Conservation (phyloP, 92 coral and sea anemone species). For the Zoanthus sociatus region DNA sequence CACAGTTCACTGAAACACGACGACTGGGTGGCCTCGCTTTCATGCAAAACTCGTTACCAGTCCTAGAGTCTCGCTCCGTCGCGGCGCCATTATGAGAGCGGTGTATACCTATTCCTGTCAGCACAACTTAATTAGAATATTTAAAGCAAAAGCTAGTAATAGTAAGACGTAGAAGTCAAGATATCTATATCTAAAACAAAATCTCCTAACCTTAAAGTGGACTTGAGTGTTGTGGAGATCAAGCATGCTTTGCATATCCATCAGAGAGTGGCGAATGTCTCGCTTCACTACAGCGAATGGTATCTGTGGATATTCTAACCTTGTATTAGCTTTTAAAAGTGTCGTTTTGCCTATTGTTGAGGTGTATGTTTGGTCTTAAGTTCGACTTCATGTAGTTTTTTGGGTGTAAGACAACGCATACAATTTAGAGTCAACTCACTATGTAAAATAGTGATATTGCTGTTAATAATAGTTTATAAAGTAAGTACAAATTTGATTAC, state of each 20-base stretch:
- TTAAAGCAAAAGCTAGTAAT: slow-evolving; percentile 8
- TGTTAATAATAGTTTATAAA: background rate
- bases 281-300: background rate
- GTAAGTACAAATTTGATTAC: slow-evolving; percentile 3
- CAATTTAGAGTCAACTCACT: background rate
- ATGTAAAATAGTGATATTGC: background rate
- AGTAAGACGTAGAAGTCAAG: background rate
- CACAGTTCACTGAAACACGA: slow-evolving; percentile 15
- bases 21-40: slow-evolving; percentile 27
- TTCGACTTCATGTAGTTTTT: slow-evolving; percentile 12
- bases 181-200: background rate
- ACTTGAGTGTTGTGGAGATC: slow-evolving; percentile 3
- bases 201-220: background rate
- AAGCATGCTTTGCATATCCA: slow-evolving; percentile 3
- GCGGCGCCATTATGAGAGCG: slow-evolving; percentile 27
- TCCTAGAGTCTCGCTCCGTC: slow-evolving; percentile 30
- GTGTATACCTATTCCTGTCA: no score
- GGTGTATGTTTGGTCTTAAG: slow-evolving; percentile 6
- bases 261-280: slow-evolving; percentile 9
- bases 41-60: slow-evolving; percentile 24
- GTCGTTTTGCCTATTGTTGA: slow-evolving; percentile 6
- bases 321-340: slow-evolving; percentile 1
- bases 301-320: background rate
- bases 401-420: slow-evolving; percentile 3
- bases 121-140: no score